A percentile compares a stretch with the other conserved stretches of the same genome.
Conservation (phyloP, 2,797 vertebrate genomes). For the Anabas testudineus region DNA sequence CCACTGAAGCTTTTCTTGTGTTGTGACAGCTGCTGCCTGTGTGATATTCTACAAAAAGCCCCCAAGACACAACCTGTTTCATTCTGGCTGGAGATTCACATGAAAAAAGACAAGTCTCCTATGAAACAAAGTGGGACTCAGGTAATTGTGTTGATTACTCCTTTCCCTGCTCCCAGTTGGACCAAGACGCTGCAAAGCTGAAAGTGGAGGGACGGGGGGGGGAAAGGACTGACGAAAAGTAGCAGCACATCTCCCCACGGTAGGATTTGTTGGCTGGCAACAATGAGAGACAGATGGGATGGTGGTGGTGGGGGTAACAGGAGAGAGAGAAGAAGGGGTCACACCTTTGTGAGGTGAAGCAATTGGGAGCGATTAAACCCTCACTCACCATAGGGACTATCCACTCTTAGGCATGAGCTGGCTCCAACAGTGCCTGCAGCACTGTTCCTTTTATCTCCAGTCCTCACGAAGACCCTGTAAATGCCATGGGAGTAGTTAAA, state of each 20-base stretch:
- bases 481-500: slow-evolving; percentile 64
- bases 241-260: slow-evolving; percentile 60
- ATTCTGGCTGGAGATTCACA: slow-evolving; percentile 60
- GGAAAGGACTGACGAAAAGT: slow-evolving; percentile 45
- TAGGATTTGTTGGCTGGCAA: slow-evolving; percentile 66
- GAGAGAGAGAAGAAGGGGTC: slow-evolving; percentile 26
- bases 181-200: slow-evolving; percentile 43
- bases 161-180: slow-evolving; percentile 47
- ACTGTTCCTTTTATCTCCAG: slow-evolving; percentile 63
- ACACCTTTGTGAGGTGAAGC: slow-evolving; percentile 74
- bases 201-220: slow-evolving; percentile 54
- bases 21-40: slow-evolving; percentile 72
- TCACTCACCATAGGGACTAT: slow-evolving; percentile 58
- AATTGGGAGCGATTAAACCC: slow-evolving; percentile 76
- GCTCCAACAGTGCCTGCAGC: slow-evolving; percentile 62
- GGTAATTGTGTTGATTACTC: slow-evolving; percentile 79
- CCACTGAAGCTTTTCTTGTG: slow-evolving; percentile 46
- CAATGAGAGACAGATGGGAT: slow-evolving; percentile 71
- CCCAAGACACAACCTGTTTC: slow-evolving; percentile 66
- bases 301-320: slow-evolving; percentile 29
- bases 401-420: slow-evolving; percentile 47
- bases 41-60: slow-evolving; percentile 65
- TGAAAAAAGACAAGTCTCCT: slow-evolving; percentile 47
- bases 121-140: slow-evolving; percentile 54
- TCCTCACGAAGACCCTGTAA: slow-evolving; percentile 61